Base-by-base conservation (phyloP, 2,113 vertebrate genomes). In the Sceloporus undulatus region DNA sequence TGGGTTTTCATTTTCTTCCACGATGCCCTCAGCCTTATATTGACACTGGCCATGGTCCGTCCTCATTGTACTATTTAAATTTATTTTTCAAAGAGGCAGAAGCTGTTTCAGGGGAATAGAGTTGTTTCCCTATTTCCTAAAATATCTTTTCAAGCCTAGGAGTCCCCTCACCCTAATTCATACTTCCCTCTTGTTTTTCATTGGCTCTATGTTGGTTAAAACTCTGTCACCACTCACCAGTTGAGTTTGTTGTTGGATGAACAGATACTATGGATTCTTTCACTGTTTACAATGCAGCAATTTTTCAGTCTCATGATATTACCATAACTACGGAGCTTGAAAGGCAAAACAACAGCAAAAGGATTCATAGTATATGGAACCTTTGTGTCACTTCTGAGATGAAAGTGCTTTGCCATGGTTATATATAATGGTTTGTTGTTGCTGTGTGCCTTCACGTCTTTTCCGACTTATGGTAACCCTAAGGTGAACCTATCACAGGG, bases 261-360 rank as follows among this genome's bases (percentile, higher is more conserved):
- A 79, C 4, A 52, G 23, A 42, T 48, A 21, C 38, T 56, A 77
- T 42, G 74, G 34, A 59, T 29, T 68, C n/a, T n/a, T 52, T 79
- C 8, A 71, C 38, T 71, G n/a, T 79, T 85, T 23, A 0, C 52
- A 38, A 42, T 40, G 29, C 5, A 71, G 21, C 4, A 11, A 3
- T 71, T 92, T 93, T 70, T 54, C 29, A 29, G 1, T 1, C n/a
- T 88, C 54, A 54, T 76, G 65, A 66, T 82, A 18, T 91, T 93
- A 89, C 91, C 66, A 65, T 75, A 88, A 87, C 52, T 65, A 77
- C 23, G 56, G 38, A 40, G 2, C 27, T 66, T 65, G 25, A 85
- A 59, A 77, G 76, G 59, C 85, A 68, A 77, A 86, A 86, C 16
- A 73, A 73, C 54, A 80, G 48, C 25, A 14, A 87, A 71, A 68